These are phyloP conservation scores for Odontophorus gujanensis DNA, from an alignment of 2,113 vertebrate genomes.

Conservation along the genomic window DNA sequence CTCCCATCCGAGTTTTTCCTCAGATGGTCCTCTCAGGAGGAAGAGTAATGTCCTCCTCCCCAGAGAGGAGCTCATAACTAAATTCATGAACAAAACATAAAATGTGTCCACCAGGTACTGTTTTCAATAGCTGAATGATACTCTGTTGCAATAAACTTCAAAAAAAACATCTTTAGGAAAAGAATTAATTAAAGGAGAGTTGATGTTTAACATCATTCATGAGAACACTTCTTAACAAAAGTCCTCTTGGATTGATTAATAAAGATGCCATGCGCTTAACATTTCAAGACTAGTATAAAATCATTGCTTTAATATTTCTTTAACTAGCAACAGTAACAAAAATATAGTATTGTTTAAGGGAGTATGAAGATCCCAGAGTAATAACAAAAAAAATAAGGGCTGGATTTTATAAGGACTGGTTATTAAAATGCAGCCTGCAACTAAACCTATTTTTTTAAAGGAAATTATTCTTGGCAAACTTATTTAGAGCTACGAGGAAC, in stretches of 20 bases:
- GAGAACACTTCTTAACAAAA: constrained; percentile 18
- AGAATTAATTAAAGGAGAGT: background rate
- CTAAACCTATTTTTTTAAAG: constrained; percentile 38
- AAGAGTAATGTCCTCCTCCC: background rate
- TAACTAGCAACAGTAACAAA: background rate
- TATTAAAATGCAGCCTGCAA: constrained; percentile 49
- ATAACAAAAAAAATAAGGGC: background rate
- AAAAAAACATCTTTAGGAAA: background rate
- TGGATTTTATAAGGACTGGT: constrained; percentile 22
- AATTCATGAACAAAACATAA: background rate
- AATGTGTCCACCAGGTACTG: background rate
- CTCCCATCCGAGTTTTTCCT: background rate
- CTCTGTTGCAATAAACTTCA: background rate
- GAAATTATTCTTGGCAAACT: constrained; percentile 43
- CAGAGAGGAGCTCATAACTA: background rate
- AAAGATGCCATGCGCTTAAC: background rate
- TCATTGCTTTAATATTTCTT: constrained; percentile 2
- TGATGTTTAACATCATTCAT: background rate
- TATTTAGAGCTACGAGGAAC: background rate
- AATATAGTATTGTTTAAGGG: background rate
- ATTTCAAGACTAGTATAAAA: background rate
- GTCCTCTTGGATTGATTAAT: background rate
- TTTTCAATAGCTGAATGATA: background rate
- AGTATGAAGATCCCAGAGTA: constrained; percentile 13
- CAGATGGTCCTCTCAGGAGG: background rate